These are phyloP conservation scores for Cryptomyrus ogoouensis DNA, from an alignment of 2,113 vertebrate genomes.

Conservation along the genomic window DNA sequence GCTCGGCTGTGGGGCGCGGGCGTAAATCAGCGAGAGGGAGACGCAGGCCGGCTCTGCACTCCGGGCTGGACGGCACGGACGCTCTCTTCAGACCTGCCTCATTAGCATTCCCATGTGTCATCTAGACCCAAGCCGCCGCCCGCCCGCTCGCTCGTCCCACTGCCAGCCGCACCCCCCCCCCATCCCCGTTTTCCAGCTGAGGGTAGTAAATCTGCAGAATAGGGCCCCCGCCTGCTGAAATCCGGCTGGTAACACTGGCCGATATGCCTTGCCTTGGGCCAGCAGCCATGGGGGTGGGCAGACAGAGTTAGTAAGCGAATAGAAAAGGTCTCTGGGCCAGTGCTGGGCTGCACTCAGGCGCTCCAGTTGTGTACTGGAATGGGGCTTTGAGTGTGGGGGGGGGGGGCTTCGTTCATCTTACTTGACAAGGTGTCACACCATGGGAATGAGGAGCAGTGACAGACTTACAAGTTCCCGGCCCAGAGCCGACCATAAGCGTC, in stretches of 20 bases:
- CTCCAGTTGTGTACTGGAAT: background rate
- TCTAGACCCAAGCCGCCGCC: background rate
- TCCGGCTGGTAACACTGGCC: background rate
- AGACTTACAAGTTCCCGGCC: background rate
- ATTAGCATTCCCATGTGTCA: constrained; percentile 5
- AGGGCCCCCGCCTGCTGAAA: background rate
- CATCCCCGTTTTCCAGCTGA: background rate
- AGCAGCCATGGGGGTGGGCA: background rate
- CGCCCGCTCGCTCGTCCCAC: background rate
- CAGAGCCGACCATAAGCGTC: background rate
- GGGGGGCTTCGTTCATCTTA: background rate
- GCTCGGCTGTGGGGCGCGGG: constrained; percentile 25
- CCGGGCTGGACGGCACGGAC: background rate
- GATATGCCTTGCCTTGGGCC: background rate
- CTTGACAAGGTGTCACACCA: background rate
- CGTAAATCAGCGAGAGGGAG: constrained; percentile 41
- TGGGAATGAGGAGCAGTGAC: background rate
- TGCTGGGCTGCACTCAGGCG: background rate
- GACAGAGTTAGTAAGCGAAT: background rate
- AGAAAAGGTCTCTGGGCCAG: background rate
- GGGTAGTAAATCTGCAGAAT: constrained; percentile 11
- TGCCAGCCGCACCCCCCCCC: background rate
- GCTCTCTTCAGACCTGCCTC: background rate
- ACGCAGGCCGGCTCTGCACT: background rate
- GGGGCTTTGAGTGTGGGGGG: background rate